phyloP scores from a whole-genome alignment of 2,797 vertebrate species.

The Sebastes elongatus region DNA sequence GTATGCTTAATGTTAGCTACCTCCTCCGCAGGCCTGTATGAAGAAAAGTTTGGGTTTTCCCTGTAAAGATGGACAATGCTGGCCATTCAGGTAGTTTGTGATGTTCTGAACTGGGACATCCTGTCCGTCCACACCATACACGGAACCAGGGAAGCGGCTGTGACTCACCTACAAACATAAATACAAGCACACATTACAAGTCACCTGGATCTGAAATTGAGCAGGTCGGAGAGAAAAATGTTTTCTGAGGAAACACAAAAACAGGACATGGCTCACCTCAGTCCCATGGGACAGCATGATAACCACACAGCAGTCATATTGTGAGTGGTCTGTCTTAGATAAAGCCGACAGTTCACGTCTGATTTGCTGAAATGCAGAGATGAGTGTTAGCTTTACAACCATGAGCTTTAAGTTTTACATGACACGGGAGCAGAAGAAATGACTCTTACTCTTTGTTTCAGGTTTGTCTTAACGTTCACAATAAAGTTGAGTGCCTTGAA shows the following conservation, averaged over 20 bases:
- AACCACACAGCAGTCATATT: slow-evolving; percentile 90
- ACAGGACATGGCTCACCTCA: slow-evolving; percentile 80
- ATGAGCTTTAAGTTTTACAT: not conserved
- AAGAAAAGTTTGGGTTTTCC: slow-evolving; percentile 98
- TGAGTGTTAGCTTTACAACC: not conserved
- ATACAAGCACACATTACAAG: not conserved
- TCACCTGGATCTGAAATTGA: not conserved
- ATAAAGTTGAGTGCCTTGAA: slow-evolving; percentile 85
- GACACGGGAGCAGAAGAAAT: not conserved
- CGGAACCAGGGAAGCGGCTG: slow-evolving; percentile 90
- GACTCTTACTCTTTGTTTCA: slow-evolving; percentile 82
- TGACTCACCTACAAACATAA: slow-evolving; percentile 86
- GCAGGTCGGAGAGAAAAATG: not conserved
- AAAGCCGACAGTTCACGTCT: slow-evolving; percentile 77
- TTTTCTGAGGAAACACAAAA: not conserved
- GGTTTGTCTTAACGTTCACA: slow-evolving; percentile 83
- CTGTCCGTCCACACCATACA: slow-evolving; percentile 90
- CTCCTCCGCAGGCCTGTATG: slow-evolving; percentile 97
- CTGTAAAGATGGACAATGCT: slow-evolving; percentile 87
- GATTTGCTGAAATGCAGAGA: slow-evolving; percentile 83
- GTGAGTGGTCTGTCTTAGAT: slow-evolving; percentile 82
- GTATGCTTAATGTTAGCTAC: slow-evolving; percentile 64
- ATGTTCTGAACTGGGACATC: slow-evolving; percentile 86
- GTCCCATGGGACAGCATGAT: slow-evolving; percentile 94
- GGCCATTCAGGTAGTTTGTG: slow-evolving; percentile 90